These are phyloP conservation scores for Xenopus tropicalis DNA, from an alignment of 2,113 vertebrate species.

Conservation along the genomic window UCB_Xtro_10.0 CM004451.2:13822001-13822500, in stretches of 20 bases:
- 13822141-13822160: not conserved
- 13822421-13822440: not conserved
- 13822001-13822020: no score
- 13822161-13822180: not conserved
- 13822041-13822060: no score
- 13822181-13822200: conserved; percentile 17
- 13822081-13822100: no score
- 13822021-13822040: no score
- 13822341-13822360: conserved; percentile 76
- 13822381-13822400: conserved; percentile 73
- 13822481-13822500: no score
- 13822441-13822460: no score
- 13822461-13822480: no score
- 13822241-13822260: conserved; percentile 45
- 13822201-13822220: conserved; percentile 24
- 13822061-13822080: no score
- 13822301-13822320: conserved; percentile 66
- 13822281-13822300: conserved; percentile 61
- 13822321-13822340: conserved; percentile 74
- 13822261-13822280: conserved; percentile 53
- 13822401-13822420: conserved; percentile 86
- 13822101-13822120: no score
- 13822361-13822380: conserved; percentile 72
- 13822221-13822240: conserved; percentile 50
- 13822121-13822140: no score